Evolutionary conservation across 2,113 vertebrate species (phyloP).

Genomic region (Gorsachius goisagi): DNA sequence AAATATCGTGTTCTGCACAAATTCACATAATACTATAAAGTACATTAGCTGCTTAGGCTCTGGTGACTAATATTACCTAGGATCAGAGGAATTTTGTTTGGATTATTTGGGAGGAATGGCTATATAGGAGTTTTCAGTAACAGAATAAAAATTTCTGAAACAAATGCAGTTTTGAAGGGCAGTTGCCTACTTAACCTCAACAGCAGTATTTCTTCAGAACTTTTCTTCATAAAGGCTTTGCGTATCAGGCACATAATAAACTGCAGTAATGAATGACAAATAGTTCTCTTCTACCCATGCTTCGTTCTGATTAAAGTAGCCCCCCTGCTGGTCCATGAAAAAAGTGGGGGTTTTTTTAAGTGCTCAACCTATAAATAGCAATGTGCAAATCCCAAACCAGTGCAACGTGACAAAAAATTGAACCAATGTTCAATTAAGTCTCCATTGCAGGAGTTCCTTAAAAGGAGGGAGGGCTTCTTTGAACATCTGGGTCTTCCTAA

Average conservation of each 20-base stretch:
- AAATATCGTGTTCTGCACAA: neutral
- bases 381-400: neutral
- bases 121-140: neutral
- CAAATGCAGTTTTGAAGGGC: neutral
- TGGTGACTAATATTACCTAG: neutral
- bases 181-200: neutral
- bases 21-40: neutral
- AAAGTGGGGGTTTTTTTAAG: neutral
- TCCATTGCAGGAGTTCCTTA: neutral
- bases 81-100: neutral
- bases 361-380: neutral
- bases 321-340: neutral
- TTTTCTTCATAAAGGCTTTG: neutral
- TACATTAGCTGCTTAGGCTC: neutral
- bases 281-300: neutral
- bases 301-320: neutral
- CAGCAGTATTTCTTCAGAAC: neutral
- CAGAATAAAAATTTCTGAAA: neutral
- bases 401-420: neutral
- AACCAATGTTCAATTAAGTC: neutral
- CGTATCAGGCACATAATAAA: neutral
- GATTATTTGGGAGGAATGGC: neutral
- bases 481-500: neutral
- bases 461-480: neutral
- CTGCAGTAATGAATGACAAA: neutral